Evolutionary conservation across 2,797 vertebrate genomes (phyloP).

Genomic region (Danio choprae): DNA sequence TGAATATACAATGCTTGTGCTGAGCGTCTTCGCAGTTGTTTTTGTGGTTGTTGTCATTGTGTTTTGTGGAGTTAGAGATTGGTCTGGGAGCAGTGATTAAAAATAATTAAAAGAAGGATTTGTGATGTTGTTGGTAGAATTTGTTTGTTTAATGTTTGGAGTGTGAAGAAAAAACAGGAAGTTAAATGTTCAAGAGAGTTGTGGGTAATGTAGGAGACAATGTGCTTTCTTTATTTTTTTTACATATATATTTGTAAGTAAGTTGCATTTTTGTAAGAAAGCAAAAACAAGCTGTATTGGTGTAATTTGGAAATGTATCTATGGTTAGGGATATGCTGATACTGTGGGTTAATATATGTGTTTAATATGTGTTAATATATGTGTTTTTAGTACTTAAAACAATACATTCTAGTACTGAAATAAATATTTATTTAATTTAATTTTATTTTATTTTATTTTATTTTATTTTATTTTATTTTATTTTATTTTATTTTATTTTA

Average conservation of each 20-base stretch:
- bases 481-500: no score
- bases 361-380: no score
- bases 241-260: background rate
- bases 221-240: background rate
- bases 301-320: no score
- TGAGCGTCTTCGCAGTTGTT: slow-evolving; percentile 34
- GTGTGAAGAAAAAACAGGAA: slow-evolving; percentile 35
- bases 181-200: slow-evolving; percentile 44
- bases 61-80: slow-evolving; percentile 44
- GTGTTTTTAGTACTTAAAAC: no score
- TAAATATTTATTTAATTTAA: no score
- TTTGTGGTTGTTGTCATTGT: slow-evolving; percentile 15
- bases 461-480: no score
- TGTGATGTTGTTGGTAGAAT: slow-evolving; percentile 54
- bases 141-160: slow-evolving; percentile 53
- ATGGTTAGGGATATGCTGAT: no score
- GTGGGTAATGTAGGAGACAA: slow-evolving; percentile 57
- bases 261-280: no score
- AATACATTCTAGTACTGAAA: no score
- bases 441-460: no score
- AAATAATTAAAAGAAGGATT: slow-evolving; percentile 53
- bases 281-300: no score
- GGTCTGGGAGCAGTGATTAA: slow-evolving; percentile 49
- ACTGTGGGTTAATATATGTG: no score
- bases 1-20: slow-evolving; percentile 47